These are phyloP conservation scores for Pica pica DNA, from an alignment of 2,113 vertebrate genomes.

Conservation along the genomic window DNA sequence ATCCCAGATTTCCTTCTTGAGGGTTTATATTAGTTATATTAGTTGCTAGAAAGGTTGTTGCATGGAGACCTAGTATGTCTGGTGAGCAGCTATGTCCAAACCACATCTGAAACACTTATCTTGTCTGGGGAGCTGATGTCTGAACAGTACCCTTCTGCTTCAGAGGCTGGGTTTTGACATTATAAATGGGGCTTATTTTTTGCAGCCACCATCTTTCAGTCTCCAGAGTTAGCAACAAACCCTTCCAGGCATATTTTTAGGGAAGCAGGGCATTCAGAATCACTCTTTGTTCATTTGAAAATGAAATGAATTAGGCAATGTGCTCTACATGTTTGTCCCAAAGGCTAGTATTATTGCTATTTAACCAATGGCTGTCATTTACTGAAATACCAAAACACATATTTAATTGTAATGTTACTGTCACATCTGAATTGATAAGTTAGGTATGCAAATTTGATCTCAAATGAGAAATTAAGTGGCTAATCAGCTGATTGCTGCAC, in stretches of 20 bases:
- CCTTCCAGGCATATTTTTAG: neutral
- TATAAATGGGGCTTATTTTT: neutral
- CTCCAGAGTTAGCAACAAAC: neutral
- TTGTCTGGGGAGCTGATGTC: neutral
- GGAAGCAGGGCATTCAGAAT: neutral
- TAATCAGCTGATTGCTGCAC: conserved; percentile 38
- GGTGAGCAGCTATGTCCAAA: neutral
- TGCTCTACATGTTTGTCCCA: conserved; percentile 1
- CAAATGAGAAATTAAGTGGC: conserved; percentile 41
- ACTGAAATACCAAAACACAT: conserved; percentile 30
- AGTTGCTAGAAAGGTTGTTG: neutral
- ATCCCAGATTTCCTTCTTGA: neutral
- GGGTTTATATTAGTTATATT: neutral
- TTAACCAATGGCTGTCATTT: conserved; percentile 52
- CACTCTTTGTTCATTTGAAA: conserved; percentile 25
- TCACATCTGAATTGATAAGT: conserved; percentile 36
- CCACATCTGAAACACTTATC: accelerated
- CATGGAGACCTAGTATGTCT: accelerated
- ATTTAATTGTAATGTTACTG: conserved; percentile 48
- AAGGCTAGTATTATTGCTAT: conserved; percentile 44
- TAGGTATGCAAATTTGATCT: conserved; percentile 43
- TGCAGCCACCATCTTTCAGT: neutral
- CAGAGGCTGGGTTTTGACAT: neutral
- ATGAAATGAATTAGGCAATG: conserved; percentile 23
- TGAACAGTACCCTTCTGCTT: neutral